phyloP scores from a whole-genome alignment of 2,888 invertebrate genomes.

The Lacanobia oleracea region DNA sequence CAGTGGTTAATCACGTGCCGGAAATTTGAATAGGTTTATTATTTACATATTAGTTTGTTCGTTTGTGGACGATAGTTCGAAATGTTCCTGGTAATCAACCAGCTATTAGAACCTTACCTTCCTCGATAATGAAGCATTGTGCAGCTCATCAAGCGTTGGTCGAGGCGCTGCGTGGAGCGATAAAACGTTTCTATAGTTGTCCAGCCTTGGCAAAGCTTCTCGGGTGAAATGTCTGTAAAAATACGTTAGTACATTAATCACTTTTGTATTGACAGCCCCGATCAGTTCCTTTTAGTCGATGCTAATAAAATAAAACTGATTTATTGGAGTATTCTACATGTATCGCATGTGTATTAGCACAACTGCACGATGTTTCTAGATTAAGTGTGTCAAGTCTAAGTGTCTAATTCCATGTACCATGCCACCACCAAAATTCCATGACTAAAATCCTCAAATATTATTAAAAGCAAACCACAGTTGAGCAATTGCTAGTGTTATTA shows the following conservation, averaged over 20 bases:
- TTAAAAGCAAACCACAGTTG: neutral
- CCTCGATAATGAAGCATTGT: slow-evolving; percentile 94
- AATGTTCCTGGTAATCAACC: neutral
- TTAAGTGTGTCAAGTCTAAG: too few species aligned
- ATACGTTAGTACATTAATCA: slow-evolving; percentile 36
- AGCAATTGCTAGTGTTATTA: too few species aligned
- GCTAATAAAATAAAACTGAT: neutral
- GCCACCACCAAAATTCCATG: neutral
- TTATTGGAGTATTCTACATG: neutral
- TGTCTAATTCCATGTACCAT: too few species aligned
- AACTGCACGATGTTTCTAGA: neutral
- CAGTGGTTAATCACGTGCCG: neutral
- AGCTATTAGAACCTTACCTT: slow-evolving; percentile 91
- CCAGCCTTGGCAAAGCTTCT: slow-evolving; percentile 96
- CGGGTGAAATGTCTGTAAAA: slow-evolving; percentile 94
- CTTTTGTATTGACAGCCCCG: slow-evolving; percentile 14
- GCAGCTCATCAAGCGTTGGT: slow-evolving; percentile 96
- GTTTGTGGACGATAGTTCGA: neutral
- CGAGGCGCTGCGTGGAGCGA: slow-evolving; percentile 96
- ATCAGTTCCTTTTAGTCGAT: neutral
- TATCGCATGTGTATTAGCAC: too few species aligned
- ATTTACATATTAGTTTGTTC: neutral
- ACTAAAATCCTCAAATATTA: neutral
- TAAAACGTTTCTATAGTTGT: slow-evolving; percentile 97
- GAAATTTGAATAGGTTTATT: neutral